Conservation (phyloP, 2,888 invertebrate genomes). For the Pristionchus fissidentatus region DNA sequence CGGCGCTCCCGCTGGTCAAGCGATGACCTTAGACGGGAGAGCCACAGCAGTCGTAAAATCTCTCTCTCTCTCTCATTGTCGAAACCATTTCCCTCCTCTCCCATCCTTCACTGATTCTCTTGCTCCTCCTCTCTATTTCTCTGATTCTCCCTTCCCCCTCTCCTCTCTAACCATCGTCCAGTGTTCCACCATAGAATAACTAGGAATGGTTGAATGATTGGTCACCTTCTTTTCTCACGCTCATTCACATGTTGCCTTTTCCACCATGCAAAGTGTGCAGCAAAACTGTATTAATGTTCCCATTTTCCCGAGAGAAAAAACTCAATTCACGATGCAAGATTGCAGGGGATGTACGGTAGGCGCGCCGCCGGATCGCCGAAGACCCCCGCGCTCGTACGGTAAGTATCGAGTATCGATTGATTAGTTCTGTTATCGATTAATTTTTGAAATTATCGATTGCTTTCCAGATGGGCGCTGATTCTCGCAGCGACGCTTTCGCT, state of each 20-base stretch:
- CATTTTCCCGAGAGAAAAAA: background rate
- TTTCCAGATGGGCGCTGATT: background rate
- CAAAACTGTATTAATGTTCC: too few relatives aligned
- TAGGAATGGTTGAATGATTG: background rate
- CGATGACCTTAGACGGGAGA: slow-evolving; percentile 29
- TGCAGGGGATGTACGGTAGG: slow-evolving; percentile 45
- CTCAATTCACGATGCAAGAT: background rate
- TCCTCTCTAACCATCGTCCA: background rate
- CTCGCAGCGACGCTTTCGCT: background rate
- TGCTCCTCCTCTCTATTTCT: background rate
- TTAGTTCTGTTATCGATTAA: background rate
- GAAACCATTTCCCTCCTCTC: background rate
- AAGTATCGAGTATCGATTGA: background rate
- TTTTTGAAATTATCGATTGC: background rate
- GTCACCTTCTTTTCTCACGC: background rate
- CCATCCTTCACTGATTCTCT: background rate
- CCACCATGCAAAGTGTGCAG: too few relatives aligned
- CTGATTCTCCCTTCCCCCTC: background rate
- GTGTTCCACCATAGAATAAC: background rate
- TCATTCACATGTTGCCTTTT: background rate
- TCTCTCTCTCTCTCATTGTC: background rate
- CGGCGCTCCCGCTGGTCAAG: slow-evolving; percentile 1
- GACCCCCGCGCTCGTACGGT: background rate
- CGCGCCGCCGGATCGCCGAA: background rate
- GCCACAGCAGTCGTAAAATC: background rate